phyloP scores from a whole-genome alignment of 2,888 invertebrate species.

The Stratiomys singularior region DNA sequence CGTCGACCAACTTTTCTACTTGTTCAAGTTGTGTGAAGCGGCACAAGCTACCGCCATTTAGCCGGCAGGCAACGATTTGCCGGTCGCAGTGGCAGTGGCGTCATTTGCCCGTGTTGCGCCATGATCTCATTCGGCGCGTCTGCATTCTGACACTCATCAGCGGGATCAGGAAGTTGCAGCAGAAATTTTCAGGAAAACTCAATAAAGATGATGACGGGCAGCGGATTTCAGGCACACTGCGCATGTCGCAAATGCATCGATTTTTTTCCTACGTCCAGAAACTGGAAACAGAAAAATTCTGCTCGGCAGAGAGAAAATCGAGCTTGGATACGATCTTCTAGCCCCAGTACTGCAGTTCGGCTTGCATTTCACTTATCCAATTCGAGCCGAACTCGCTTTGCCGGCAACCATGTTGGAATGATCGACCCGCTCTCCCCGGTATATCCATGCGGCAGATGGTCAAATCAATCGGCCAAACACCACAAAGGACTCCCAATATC shows the following conservation, averaged over 20 bases:
- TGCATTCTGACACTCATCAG: neutral
- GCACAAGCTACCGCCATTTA: neutral
- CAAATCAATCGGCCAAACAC: neutral
- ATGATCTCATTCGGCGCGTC: constrained; percentile 16
- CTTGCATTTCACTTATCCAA: too few relatives aligned
- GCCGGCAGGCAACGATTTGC: neutral
- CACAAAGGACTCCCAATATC: neutral
- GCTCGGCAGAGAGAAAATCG: too few relatives aligned
- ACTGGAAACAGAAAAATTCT: neutral
- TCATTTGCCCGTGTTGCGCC: neutral
- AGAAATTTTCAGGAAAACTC: neutral
- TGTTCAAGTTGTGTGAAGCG: too few relatives aligned
- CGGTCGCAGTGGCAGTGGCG: too few relatives aligned
- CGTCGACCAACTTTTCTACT: too few relatives aligned
- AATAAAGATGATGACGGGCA: neutral
- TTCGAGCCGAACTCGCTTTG: neutral
- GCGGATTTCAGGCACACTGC: constrained; percentile 1
- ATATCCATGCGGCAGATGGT: constrained; percentile 13
- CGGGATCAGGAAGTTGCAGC: neutral
- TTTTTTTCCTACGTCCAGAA: constrained; percentile 26
- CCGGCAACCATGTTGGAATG: neutral
- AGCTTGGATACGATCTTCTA: too few relatives aligned
- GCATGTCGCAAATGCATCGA: constrained; percentile 15
- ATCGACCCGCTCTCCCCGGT: too few relatives aligned
- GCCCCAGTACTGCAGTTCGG: too few relatives aligned